A percentile compares a stretch with the other conserved stretches of the same genome.
phyloP scores from a whole-genome alignment of 2,888 invertebrate species.

The Rhimphoctona megacephalus region DNA sequence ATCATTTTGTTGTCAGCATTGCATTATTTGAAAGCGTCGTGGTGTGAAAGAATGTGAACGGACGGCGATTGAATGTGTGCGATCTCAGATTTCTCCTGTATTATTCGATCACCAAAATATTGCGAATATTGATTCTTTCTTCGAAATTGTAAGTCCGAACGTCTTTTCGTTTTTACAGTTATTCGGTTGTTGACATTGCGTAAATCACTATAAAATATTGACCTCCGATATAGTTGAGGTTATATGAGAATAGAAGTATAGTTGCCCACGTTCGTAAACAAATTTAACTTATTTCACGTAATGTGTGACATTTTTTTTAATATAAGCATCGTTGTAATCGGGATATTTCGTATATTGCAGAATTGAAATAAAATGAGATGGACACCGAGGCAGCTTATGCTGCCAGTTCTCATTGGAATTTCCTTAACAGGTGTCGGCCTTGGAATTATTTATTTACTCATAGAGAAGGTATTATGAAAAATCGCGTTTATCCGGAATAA shows the following conservation, averaged over 20 bases:
- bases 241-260: constrained; percentile 61
- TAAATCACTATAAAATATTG: constrained; percentile 37
- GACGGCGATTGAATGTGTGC: constrained; percentile 17
- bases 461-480: constrained; percentile 86
- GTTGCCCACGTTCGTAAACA: constrained; percentile 52
- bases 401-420: constrained; percentile 88
- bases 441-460: constrained; percentile 89
- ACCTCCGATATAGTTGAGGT: constrained; percentile 69
- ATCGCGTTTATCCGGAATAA: not conserved
- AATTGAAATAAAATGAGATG: constrained; percentile 74
- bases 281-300: constrained; percentile 10
- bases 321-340: not conserved
- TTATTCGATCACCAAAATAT: constrained; percentile 25
- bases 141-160: constrained; percentile 42
- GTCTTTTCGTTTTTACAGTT: not conserved
- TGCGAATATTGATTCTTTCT: not conserved
- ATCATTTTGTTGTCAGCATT: constrained; percentile 58
- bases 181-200: constrained; percentile 11
- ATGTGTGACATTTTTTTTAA: not conserved
- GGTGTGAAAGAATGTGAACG: constrained; percentile 54
- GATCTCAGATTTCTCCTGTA: constrained; percentile 16
- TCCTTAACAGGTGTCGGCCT: constrained; percentile 90
- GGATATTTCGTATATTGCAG: constrained; percentile 40
- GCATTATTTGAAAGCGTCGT: constrained; percentile 63
- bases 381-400: constrained; percentile 72